Conservation (phyloP, 92 coral and sea anemone genomes). For the Palythoa heliodiscus region DNA sequence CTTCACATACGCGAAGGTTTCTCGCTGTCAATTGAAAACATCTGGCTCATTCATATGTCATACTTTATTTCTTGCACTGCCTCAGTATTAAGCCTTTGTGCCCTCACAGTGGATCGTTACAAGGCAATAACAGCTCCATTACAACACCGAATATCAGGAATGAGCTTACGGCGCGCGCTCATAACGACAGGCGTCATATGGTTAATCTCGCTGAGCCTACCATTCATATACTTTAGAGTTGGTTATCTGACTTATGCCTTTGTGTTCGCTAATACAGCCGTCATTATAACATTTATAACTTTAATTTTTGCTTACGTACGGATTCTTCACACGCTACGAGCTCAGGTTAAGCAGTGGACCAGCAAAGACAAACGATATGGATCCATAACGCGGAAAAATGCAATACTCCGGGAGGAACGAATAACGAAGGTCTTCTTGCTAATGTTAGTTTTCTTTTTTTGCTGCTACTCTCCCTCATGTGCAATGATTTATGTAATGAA, state of each 20-base stretch:
- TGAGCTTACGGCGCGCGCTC: constrained; percentile 46
- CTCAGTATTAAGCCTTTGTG: constrained; percentile 78
- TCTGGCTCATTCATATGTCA: constrained; percentile 64
- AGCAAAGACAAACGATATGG: constrained; percentile 28
- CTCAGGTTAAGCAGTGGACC: constrained; percentile 47
- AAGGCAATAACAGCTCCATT: constrained; percentile 70
- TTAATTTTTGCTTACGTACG: constrained; percentile 65
- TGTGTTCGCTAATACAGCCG: constrained; percentile 86
- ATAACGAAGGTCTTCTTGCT: constrained; percentile 64
- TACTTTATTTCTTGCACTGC: constrained; percentile 87
- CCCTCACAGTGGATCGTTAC: constrained; percentile 75
- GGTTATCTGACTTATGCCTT: constrained; percentile 74
- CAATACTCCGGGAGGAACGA: constrained; percentile 62
- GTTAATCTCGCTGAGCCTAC: constrained; percentile 61
- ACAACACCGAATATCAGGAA: constrained; percentile 55
- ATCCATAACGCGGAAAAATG: constrained; percentile 3
- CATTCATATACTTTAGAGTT: constrained; percentile 71
- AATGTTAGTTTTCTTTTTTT: constrained; percentile 65
- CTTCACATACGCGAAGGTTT: constrained; percentile 80
- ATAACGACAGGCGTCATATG: constrained; percentile 58
- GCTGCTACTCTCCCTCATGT: constrained; percentile 74
- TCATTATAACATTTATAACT: constrained; percentile 57
- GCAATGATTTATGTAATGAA: constrained; percentile 66
- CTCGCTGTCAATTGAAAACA: constrained; percentile 38
- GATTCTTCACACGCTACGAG: constrained; percentile 55